These are phyloP conservation scores for Microctenopoma steveboyesi DNA, from an alignment of 2,797 vertebrate genomes.

Conservation along the genomic window DNA sequence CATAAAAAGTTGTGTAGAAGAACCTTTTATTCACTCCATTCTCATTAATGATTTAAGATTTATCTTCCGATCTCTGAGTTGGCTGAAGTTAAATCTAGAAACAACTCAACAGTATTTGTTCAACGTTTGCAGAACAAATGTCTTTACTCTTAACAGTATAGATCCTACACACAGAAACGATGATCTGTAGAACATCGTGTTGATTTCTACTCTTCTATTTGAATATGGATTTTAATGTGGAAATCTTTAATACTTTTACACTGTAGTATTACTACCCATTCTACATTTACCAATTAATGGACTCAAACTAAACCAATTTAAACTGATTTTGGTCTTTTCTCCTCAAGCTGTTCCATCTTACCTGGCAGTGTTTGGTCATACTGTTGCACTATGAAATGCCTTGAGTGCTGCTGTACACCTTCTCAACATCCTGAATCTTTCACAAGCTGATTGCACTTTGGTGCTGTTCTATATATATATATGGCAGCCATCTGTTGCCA, in stretches of 20 bases:
- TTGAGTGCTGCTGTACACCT: neutral
- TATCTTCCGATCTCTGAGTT: neutral
- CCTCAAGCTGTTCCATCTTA: neutral
- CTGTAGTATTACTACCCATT: too few relatives aligned
- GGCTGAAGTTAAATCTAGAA: neutral
- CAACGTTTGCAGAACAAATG: neutral
- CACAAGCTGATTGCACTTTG: slow-evolving; percentile 13
- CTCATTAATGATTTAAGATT: neutral
- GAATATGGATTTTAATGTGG: neutral
- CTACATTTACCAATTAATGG: neutral
- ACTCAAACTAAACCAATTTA: neutral
- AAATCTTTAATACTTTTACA: neutral
- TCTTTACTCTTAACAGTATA: neutral
- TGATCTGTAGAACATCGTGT: too few relatives aligned
- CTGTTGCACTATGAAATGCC: slow-evolving; percentile 9
- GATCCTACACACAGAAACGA: neutral
- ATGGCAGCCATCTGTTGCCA: slow-evolving; percentile 27
- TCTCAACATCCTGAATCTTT: slow-evolving; percentile 5
- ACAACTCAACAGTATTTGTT: neutral
- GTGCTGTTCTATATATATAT: neutral
- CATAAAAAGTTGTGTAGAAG: neutral
- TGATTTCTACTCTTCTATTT: neutral
- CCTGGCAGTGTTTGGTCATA: neutral
- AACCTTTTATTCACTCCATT: neutral
- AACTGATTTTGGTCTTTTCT: neutral